Evolutionary conservation across 2,888 invertebrate species (phyloP).

Genomic region (Tenthredo notha): DNA sequence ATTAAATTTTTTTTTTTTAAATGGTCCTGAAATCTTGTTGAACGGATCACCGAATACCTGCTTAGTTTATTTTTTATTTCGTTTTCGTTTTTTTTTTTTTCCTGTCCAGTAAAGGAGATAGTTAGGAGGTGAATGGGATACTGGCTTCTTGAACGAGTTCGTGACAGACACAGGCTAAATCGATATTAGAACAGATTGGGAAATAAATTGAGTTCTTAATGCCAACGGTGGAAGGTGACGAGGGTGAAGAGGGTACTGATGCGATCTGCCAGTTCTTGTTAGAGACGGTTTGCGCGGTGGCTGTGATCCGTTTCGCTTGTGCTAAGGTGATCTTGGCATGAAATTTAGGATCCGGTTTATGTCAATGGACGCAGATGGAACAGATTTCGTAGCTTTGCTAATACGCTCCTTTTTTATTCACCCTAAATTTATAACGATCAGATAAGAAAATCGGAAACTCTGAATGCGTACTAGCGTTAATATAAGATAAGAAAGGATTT

Average conservation of each 20-base stretch:
- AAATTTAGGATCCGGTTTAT: constrained; percentile 27
- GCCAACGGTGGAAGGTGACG: constrained; percentile 45
- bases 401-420: constrained; percentile 28
- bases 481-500: constrained; percentile 4
- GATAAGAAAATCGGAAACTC: neutral
- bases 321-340: constrained; percentile 27
- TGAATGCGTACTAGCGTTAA: neutral
- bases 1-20: constrained; percentile 13
- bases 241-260: constrained; percentile 47
- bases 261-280: constrained; percentile 41
- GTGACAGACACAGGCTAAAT: constrained; percentile 47
- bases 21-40: constrained; percentile 5
- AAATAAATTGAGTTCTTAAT: constrained; percentile 52
- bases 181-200: constrained; percentile 49
- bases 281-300: constrained; percentile 34
- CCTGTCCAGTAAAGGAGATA: neutral
- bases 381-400: neutral
- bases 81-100: neutral
- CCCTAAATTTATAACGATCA: constrained; percentile 4
- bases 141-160: constrained; percentile 35
- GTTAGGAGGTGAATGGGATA: constrained; percentile 31
- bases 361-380: constrained; percentile 8
- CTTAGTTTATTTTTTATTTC: neutral
- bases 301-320: constrained; percentile 33
- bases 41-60: neutral